Percentiles rank a stretch among this genome's conserved stretches.
Conservation (phyloP, 2,888 invertebrate genomes). For the Ephialtes manifestator region DNA sequence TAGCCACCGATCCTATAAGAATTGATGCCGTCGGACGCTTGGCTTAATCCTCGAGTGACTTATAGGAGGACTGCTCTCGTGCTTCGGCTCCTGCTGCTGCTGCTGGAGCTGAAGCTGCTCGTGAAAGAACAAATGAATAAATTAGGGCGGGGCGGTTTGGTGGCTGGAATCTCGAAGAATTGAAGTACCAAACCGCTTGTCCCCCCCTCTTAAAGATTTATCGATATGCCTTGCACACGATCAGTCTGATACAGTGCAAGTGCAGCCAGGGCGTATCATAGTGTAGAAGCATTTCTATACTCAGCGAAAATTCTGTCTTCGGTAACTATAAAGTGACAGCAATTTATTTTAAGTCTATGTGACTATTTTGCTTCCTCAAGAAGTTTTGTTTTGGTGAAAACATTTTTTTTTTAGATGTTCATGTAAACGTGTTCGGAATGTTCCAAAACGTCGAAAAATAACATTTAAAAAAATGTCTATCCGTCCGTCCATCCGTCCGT, state of each 20-base stretch:
- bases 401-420: too few relatives aligned
- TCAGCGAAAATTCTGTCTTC: conserved; percentile 16
- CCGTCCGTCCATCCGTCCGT: too few relatives aligned
- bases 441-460: too few relatives aligned
- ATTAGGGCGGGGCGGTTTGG: conserved; percentile 84
- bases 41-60: conserved; percentile 82
- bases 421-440: too few relatives aligned
- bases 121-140: conserved; percentile 84
- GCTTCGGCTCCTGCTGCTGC: conserved; percentile 59
- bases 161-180: conserved; percentile 75
- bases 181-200: conserved; percentile 51
- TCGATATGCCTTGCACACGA: conserved; percentile 75
- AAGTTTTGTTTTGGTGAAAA: too few relatives aligned
- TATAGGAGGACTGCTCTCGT: conserved; percentile 74
- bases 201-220: conserved; percentile 79
- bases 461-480: too few relatives aligned
- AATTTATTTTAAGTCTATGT: too few relatives aligned
- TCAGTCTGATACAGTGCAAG: conserved; percentile 64
- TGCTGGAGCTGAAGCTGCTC: conserved; percentile 67
- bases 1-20: conserved; percentile 63
- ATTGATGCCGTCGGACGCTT: conserved; percentile 55
- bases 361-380: too few relatives aligned
- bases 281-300: conserved; percentile 22
- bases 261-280: conserved; percentile 42
- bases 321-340: neutral